Evolutionary conservation across 1,140 invertebrate species (phyloP), one percentile per base, ranked within the genome.

Genomic region (Eulimnadia texana): DNA sequence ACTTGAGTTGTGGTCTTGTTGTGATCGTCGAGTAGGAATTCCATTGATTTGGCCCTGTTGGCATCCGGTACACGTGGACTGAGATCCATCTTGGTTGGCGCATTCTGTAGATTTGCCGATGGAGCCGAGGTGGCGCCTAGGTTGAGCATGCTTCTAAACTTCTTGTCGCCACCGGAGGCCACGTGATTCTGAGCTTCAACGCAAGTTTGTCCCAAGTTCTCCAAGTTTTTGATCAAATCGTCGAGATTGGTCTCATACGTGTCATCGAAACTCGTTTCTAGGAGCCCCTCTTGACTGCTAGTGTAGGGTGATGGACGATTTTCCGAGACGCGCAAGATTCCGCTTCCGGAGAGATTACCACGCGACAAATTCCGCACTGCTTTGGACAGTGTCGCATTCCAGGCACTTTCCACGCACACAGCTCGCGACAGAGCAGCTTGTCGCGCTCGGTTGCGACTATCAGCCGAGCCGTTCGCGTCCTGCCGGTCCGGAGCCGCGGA

Each of bases 11-110:
- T 80, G 67, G 80, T 82, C 69, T 86, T 80, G 75, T 90, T 91
- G 69, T 90, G 86, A 74, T 89, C 90, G 74, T 91, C 88, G 69
- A 93, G 80, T 68, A 93, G 81, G 77, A 90, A 92, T 79, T 93
- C 89, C 88, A 93, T 91, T 75, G 86, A 89, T 76, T 90, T 90
- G 77, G 62, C 88, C 82, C 65, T 86, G 73, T 62, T 73, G 71
- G 65, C 79, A 20, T 62, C 60, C 68, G 72, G 72, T 70, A 70
- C 67, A 71, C 60, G 29, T 65, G 65, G 66, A 62, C 68, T 65
- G 65, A 60, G 64, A 62, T 67, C 64, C 67, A 64, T 68, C 68
- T 60, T 68, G 63, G 58, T 65, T 65, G 65, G 59, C 63, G 60
- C 66, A 61, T 63, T 51, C 64, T 53, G 53, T 65, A 61, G 51